phyloP scores from a whole-genome alignment of 2,888 invertebrate genomes.

The Drosophila kuntzei region DNA sequence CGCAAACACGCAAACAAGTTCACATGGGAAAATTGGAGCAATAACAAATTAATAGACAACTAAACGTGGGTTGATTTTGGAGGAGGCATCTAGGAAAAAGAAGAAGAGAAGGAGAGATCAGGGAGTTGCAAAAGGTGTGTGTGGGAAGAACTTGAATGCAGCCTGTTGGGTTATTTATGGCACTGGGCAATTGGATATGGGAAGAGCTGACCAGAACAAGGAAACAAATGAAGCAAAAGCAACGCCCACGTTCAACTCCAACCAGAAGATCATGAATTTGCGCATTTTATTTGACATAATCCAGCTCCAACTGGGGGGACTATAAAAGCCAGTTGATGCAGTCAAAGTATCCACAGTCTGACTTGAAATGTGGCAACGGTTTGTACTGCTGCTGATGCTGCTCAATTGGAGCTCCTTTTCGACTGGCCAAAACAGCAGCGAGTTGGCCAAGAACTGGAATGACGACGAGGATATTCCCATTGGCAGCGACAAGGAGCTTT shows the following conservation, averaged over 20 bases:
- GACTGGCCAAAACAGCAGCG: constrained; percentile 32
- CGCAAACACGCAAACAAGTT: constrained; percentile 82
- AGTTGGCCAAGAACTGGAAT: constrained; percentile 40
- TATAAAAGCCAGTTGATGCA: constrained; percentile 62
- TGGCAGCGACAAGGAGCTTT: constrained; percentile 82
- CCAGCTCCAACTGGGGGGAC: constrained; percentile 29
- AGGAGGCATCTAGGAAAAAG: constrained; percentile 17
- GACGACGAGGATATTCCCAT: constrained; percentile 46
- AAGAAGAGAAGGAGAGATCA: not conserved
- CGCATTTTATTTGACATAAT: constrained; percentile 61
- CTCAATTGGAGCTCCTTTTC: not conserved
- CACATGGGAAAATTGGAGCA: constrained; percentile 84
- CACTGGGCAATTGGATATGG: constrained; percentile 70
- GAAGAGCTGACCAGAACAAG: constrained; percentile 54
- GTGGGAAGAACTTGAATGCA: constrained; percentile 76
- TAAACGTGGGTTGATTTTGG: constrained; percentile 39
- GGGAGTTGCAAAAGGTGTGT: constrained; percentile 69
- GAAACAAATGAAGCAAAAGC: constrained; percentile 34
- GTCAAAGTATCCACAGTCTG: constrained; percentile 53
- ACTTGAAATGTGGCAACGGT: constrained; percentile 51
- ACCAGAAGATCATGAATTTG: constrained; percentile 66
- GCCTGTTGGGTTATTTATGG: constrained; percentile 70
- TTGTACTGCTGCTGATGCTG: constrained; percentile 26
- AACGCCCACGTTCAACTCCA: constrained; percentile 51
- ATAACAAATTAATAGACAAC: constrained; percentile 46